Conservation (phyloP, 1,140 invertebrate species). For the Trachymyrmex cornetzi region DNA sequence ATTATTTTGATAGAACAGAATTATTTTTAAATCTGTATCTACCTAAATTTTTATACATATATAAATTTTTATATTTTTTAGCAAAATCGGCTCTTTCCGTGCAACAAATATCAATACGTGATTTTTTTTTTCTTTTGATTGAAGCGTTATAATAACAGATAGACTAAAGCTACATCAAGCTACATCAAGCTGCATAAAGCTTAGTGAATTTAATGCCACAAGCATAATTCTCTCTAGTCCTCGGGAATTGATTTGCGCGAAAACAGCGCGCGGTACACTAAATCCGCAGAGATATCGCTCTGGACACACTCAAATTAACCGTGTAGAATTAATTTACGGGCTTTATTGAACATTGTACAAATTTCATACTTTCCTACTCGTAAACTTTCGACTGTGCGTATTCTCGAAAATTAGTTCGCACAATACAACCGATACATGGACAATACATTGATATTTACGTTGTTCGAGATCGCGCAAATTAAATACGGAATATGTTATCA, state of each 20-base stretch:
- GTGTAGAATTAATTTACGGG: conserved; percentile 37
- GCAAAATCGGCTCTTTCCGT: no score
- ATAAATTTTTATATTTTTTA: no score
- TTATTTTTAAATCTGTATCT: no score
- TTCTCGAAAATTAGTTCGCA: conserved; percentile 47
- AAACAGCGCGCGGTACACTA: conserved; percentile 4
- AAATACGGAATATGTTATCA: neutral
- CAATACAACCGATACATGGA: neutral
- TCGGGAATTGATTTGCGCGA: conserved; percentile 32
- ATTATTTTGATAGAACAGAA: no score
- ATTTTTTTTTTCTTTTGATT: neutral
- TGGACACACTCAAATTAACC: conserved; percentile 32
- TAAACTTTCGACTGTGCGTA: conserved; percentile 24
- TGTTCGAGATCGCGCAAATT: conserved; percentile 33
- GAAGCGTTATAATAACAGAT: neutral
- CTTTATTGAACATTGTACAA: conserved; percentile 38
- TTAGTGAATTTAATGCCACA: neutral
- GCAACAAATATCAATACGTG: neutral
- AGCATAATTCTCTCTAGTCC: neutral
- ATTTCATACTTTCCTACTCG: conserved; percentile 40
- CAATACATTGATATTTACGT: conserved; percentile 5
- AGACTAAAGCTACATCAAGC: neutral
- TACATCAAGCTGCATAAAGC: neutral
- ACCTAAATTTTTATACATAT: no score
- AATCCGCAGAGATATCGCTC: conserved; percentile 1